Conservation (phyloP, 1,140 invertebrate genomes). For the Drosophila orena region DNA sequence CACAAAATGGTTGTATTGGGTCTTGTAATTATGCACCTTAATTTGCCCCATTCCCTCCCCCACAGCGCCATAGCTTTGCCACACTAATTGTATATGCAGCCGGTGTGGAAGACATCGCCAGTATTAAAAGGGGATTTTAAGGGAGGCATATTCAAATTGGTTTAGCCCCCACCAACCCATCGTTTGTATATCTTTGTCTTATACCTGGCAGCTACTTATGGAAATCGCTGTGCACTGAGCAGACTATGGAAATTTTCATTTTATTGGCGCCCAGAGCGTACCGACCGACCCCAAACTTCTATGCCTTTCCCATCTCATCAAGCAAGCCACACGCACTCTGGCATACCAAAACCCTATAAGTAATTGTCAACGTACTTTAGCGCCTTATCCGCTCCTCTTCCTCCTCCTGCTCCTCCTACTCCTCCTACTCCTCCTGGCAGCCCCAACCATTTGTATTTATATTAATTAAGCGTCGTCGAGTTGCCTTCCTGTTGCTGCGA, state of each 20-base stretch:
- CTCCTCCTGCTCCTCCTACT: not conserved
- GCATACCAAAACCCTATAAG: constrained; percentile 80
- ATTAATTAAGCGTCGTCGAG: constrained; percentile 81
- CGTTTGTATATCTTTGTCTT: not conserved
- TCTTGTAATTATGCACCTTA: constrained; percentile 81
- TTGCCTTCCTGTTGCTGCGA: constrained; percentile 67
- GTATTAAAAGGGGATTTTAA: constrained; percentile 44
- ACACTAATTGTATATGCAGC: constrained; percentile 75
- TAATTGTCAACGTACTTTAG: constrained; percentile 79
- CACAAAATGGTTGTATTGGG: constrained; percentile 78
- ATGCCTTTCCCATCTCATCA: constrained; percentile 8
- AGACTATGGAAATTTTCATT: constrained; percentile 78
- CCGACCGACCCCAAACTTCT: constrained; percentile 23
- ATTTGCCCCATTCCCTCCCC: constrained; percentile 37
- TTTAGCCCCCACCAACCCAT: no score
- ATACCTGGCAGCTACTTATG: constrained; percentile 63
- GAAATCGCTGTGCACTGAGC: constrained; percentile 62
- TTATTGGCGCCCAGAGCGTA: constrained; percentile 77
- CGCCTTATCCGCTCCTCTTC: constrained; percentile 30
- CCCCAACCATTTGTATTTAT: constrained; percentile 72
- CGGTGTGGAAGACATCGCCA: constrained; percentile 44
- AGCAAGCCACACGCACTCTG: constrained; percentile 26
- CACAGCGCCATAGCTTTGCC: constrained; percentile 7
- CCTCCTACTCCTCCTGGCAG: constrained; percentile 1
- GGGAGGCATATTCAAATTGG: constrained; percentile 2